phyloP scores from a whole-genome alignment of 2,113 vertebrate species.

The Phoxinus phoxinus region DNA sequence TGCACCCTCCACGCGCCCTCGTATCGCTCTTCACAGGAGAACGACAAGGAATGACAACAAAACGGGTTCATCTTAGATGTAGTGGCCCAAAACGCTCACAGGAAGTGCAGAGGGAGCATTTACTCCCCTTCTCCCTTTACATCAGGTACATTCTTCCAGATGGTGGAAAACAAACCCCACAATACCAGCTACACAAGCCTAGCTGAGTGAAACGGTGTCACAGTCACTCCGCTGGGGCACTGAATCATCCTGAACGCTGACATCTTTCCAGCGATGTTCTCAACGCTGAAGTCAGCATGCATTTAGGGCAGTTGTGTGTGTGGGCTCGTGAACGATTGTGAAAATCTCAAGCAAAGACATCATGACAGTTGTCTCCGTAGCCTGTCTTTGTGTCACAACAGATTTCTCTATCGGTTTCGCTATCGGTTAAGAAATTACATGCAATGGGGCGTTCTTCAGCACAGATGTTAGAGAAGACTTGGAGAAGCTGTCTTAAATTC shows the following conservation, averaged over 20 bases:
- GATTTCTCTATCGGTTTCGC: slow-evolving; percentile 58
- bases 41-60: slow-evolving; percentile 46
- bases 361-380: slow-evolving; percentile 47
- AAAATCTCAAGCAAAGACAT: slow-evolving; percentile 43
- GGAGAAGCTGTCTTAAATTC: slow-evolving; percentile 43
- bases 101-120: slow-evolving; percentile 49
- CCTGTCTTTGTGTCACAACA: slow-evolving; percentile 51
- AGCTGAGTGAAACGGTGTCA: slow-evolving; percentile 24
- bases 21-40: slow-evolving; percentile 2
- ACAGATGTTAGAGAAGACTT: slow-evolving; percentile 26
- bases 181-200: slow-evolving; percentile 29
- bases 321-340: slow-evolving; percentile 29
- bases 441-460: slow-evolving; percentile 4
- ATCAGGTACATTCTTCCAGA: slow-evolving; percentile 59
- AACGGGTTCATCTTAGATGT: slow-evolving; percentile 32
- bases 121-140: slow-evolving; percentile 48
- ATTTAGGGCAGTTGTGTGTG: slow-evolving; percentile 23
- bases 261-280: slow-evolving; percentile 37
- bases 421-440: slow-evolving; percentile 41
- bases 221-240: slow-evolving; percentile 37
- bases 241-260: slow-evolving; percentile 45
- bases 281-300: slow-evolving; percentile 31
- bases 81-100: slow-evolving; percentile 24
- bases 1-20: neutral
- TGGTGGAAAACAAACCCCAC: slow-evolving; percentile 51